A percentile compares a stretch with the other conserved stretches of the same genome.
Conservation (phyloP, 2,113 vertebrate genomes). For the Capricornis sumatraensis region DNA sequence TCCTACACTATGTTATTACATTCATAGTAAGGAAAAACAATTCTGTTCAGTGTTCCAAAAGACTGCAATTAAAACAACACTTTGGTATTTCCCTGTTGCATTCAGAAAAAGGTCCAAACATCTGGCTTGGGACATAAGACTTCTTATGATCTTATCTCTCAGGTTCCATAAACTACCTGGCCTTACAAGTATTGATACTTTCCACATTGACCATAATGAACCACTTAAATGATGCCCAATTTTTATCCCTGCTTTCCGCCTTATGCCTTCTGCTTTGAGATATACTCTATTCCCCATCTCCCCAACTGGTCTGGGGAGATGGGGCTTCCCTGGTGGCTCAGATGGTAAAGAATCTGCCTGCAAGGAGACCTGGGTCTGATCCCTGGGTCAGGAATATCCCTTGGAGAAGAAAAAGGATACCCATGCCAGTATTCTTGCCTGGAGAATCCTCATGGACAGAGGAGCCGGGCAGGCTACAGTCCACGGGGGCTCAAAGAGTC, state of each 20-base stretch:
- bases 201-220: background rate
- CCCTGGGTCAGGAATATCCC: background rate
- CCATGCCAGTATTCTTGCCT: background rate
- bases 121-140: background rate
- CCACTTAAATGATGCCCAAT: background rate
- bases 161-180: background rate
- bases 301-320: background rate
- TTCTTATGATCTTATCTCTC: background rate
- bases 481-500: background rate
- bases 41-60: background rate
- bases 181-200: background rate
- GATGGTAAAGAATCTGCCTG: background rate
- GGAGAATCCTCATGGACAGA: background rate
- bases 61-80: background rate
- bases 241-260: background rate
- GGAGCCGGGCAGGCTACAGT: background rate
- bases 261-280: background rate
- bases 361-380: background rate
- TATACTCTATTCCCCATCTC: background rate
- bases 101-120: background rate
- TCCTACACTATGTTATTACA: background rate
- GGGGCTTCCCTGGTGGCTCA: background rate
- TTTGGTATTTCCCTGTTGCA: background rate
- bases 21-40: background rate
- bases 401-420: background rate